Conservation (phyloP, 2,797 vertebrate species). For the Pipistrellus kuhlii region DNA sequence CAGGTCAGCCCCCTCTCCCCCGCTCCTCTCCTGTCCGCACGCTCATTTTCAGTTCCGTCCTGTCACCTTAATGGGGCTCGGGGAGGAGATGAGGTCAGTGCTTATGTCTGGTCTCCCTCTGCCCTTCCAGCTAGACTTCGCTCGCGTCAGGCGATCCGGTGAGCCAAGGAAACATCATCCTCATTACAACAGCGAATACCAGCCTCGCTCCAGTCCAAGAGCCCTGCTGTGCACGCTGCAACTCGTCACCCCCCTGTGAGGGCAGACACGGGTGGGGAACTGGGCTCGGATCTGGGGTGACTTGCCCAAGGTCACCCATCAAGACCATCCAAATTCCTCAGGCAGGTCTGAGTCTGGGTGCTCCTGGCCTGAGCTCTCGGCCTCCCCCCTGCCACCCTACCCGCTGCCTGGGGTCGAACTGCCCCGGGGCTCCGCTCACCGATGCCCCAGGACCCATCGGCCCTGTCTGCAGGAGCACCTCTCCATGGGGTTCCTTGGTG, state of each 20-base stretch:
- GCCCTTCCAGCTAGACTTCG: not conserved
- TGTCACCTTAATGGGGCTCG: not conserved
- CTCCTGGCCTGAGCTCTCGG: not conserved
- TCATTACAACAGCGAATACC: not conserved
- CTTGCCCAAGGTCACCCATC: not conserved
- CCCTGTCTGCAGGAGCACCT: not conserved
- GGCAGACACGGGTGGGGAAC: not conserved
- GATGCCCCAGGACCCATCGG: not conserved
- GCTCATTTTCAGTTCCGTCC: no score
- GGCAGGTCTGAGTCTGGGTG: not conserved
- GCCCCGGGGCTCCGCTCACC: not conserved
- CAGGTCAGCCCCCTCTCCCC: not conserved
- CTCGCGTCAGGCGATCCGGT: not conserved
- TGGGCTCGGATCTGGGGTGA: not conserved
- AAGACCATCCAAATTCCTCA: not conserved
- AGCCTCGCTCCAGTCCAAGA: not conserved
- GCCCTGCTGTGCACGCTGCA: not conserved
- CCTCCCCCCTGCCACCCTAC: no score
- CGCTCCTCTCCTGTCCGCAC: not conserved
- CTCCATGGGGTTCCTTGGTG: fast-evolving
- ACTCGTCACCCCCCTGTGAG: not conserved
- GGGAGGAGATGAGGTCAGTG: not conserved
- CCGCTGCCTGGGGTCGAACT: not conserved
- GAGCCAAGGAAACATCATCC: constrained; percentile 21
- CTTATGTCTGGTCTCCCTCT: not conserved